A percentile compares a stretch with the other conserved stretches of the same genome.
These are phyloP conservation scores for Anser brachyrhynchus DNA, from an alignment of 2,113 vertebrate species.

Conservation along the genomic window DNA sequence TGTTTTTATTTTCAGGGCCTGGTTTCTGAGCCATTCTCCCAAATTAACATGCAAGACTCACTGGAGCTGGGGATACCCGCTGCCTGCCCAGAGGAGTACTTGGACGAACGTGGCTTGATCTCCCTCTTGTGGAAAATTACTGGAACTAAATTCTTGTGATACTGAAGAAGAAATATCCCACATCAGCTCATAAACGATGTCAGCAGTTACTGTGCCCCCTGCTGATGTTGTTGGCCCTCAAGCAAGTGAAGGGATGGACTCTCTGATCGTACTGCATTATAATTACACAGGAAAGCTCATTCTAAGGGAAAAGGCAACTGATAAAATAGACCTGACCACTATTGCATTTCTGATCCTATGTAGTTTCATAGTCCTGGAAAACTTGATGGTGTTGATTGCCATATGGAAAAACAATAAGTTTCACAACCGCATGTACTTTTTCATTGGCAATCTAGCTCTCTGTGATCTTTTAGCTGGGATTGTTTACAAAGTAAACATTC, in stretches of 20 bases:
- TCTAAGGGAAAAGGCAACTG: slow-evolving; percentile 66
- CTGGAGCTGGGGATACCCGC: not conserved
- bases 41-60: not conserved
- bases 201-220: not conserved
- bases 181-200: slow-evolving; percentile 51
- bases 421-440: slow-evolving; percentile 98
- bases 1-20: slow-evolving; percentile 51
- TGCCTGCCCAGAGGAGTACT: not conserved
- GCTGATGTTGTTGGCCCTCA: not conserved
- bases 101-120: slow-evolving; percentile 49
- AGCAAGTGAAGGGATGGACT: slow-evolving; percentile 66
- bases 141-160: not conserved
- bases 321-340: slow-evolving; percentile 73
- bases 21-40: not conserved
- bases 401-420: slow-evolving; percentile 96
- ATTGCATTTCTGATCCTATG: slow-evolving; percentile 86
- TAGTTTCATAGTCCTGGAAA: slow-evolving; percentile 93
- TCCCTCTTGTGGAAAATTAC: slow-evolving; percentile 74
- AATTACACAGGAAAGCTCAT: slow-evolving; percentile 90
- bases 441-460: slow-evolving; percentile 95
- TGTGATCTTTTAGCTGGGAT: slow-evolving; percentile 93
- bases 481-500: slow-evolving; percentile 90
- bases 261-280: slow-evolving; percentile 84
- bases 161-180: not conserved
- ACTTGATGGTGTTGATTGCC: slow-evolving; percentile 91